Evolutionary conservation across 1,140 invertebrate species (phyloP).

Genomic region (Mya arenaria): DNA sequence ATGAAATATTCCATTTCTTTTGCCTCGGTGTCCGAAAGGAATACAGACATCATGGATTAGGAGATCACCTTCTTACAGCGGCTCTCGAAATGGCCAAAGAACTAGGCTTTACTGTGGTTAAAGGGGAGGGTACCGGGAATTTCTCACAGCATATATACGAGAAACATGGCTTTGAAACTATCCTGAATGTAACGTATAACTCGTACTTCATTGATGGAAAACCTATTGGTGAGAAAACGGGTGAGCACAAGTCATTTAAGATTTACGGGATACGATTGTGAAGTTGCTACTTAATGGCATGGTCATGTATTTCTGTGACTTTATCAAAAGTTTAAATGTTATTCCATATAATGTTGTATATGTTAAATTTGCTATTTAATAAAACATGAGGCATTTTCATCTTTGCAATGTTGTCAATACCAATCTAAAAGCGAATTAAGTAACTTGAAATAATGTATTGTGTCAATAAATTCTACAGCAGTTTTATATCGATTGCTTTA

Average conservation of each 20-base stretch:
- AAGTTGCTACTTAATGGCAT: too few relatives aligned
- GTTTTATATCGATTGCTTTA: too few relatives aligned
- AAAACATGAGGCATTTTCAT: too few relatives aligned
- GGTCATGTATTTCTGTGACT: too few relatives aligned
- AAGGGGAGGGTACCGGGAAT: slow-evolving; percentile 34
- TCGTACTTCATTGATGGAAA: slow-evolving; percentile 23
- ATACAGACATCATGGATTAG: slow-evolving; percentile 23
- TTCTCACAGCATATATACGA: slow-evolving; percentile 41
- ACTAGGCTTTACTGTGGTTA: slow-evolving; percentile 27
- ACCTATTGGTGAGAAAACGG: slow-evolving; percentile 1
- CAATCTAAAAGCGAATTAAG: too few relatives aligned
- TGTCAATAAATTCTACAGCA: too few relatives aligned
- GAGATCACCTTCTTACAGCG: slow-evolving; percentile 1
- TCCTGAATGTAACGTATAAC: slow-evolving; percentile 28
- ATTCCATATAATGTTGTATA: too few relatives aligned
- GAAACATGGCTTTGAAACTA: slow-evolving; percentile 24
- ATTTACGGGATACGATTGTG: slow-evolving; percentile 12
- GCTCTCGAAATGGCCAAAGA: slow-evolving; percentile 6
- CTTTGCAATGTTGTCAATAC: too few relatives aligned
- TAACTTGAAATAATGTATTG: too few relatives aligned
- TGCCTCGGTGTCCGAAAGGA: slow-evolving; percentile 21
- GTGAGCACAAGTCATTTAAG: slow-evolving; percentile 33
- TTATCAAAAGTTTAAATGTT: too few relatives aligned
- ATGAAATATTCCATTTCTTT: slow-evolving; percentile 40
- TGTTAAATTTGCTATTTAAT: too few relatives aligned